Base-by-base conservation (phyloP, 2,888 invertebrate genomes). In the Drosophila longiperda region DNA sequence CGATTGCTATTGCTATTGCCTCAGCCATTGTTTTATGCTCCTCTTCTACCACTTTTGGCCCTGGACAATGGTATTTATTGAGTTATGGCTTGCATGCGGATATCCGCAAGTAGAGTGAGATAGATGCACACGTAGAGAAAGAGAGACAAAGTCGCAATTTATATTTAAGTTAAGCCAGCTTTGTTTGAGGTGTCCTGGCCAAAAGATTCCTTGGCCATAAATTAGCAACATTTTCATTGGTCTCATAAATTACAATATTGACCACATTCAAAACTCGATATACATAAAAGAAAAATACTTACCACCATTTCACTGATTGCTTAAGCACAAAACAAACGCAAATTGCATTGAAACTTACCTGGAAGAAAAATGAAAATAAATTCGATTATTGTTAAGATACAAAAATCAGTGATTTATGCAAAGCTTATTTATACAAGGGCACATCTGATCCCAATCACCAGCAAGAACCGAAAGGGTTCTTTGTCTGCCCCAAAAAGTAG, bases 71-170 rank as follows among this genome's bases (percentile, higher is more conserved):
- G 79, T n/a, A n/a, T 83, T 86, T 87, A 87, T 87, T 87, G 87
- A 87, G 90, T 87, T 87, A 87, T 87, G 83, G 90, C 83, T 86
- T 87, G 90, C 90, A 87, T 90, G 87, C 87, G 87, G 87, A 87
- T 90, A 78, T 87, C 87, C 87, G 90, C 85, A 67, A 65, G 66
- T 60, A 70, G 73, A 84, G 59, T 59, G 64, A 78, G 66, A 75
- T 66, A 57, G 65, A 36, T 29, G 61, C 38, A 65, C 34, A 8
- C 11, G n/a, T 20, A 59, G 34, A 36, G 9, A 58, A 58, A 72
- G 34, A 50, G 62, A 57, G 42, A 72, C 36, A 67, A 49, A n/a
- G n/a, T 60, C 64, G 59, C 75, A 79, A 73, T 83, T 84, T 83
- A 84, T 85, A 87, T n/a, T n/a, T 74, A 75, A 70, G 57, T 38